These are phyloP conservation scores for Fregata magnificens DNA, from an alignment of 2,113 vertebrate genomes.

Conservation along the genomic window DNA sequence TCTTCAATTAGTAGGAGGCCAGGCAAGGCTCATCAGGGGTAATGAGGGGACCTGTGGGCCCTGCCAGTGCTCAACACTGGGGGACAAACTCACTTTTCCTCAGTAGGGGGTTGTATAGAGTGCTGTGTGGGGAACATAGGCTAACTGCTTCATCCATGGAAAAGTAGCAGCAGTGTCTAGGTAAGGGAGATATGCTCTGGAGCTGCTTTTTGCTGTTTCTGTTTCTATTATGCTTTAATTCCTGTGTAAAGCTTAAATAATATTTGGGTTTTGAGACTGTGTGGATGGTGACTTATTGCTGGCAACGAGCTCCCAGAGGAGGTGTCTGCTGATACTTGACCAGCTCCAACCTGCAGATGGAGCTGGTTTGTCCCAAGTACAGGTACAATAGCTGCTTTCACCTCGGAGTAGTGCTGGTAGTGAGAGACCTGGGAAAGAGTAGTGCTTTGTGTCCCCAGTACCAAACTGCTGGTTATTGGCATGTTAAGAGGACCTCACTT, in stretches of 20 bases:
- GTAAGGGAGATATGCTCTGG: neutral
- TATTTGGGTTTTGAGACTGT: neutral
- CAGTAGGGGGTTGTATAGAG: neutral
- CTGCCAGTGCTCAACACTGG: too few relatives aligned
- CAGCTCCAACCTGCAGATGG: neutral
- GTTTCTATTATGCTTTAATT: neutral
- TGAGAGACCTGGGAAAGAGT: neutral
- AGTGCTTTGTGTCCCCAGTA: neutral
- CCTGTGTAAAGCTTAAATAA: neutral
- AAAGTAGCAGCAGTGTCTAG: neutral
- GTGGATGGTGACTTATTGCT: neutral
- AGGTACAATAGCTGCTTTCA: neutral
- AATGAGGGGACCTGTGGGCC: neutral
- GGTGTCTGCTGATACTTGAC: neutral
- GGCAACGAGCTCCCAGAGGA: neutral
- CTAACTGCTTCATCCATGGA: neutral
- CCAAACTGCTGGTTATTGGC: neutral
- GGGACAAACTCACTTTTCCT: accelerated
- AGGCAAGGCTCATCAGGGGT: neutral
- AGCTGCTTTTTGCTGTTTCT: neutral
- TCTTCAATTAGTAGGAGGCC: neutral
- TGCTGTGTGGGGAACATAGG: accelerated
- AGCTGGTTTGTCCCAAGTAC: neutral
- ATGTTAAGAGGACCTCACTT: neutral
- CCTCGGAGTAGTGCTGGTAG: neutral